phyloP scores from a whole-genome alignment of 1,140 invertebrate species.

The Trigoniulus corallinus region DNA sequence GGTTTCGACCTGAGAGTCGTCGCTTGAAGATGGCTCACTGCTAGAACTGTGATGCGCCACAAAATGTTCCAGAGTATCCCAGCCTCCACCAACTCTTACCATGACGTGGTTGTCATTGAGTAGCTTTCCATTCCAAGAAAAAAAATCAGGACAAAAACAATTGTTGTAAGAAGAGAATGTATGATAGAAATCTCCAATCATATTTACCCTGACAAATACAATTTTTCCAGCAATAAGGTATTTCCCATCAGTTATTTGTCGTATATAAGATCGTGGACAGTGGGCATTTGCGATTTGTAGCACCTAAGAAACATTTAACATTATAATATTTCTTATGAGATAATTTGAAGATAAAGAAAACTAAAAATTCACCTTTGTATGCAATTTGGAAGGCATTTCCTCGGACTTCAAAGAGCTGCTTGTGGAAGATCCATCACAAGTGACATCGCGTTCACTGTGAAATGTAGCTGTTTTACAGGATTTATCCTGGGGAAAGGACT shows the following conservation, averaged over 20 bases:
- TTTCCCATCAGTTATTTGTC: conserved; percentile 59
- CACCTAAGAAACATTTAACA: conserved; percentile 17
- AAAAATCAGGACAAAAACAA: background rate
- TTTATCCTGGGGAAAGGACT: no score
- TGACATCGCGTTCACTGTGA: no score
- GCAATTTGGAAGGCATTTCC: conserved; percentile 30
- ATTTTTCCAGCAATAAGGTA: conserved; percentile 65
- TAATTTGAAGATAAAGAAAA: no score
- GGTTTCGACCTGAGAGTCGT: no score
- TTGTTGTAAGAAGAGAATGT: background rate
- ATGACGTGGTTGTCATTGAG: conserved; percentile 76
- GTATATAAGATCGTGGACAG: conserved; percentile 38
- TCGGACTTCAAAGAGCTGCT: background rate
- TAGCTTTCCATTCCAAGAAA: conserved; percentile 42
- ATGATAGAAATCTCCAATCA: background rate
- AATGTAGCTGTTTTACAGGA: no score
- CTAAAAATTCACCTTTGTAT: conserved; percentile 36
- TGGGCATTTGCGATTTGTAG: conserved; percentile 22
- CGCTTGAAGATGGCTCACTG: no score
- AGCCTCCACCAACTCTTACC: conserved; percentile 80
- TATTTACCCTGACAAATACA: conserved; percentile 49
- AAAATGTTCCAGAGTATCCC: conserved; percentile 86
- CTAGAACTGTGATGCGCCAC: conserved; percentile 62
- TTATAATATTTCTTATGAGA: no score
- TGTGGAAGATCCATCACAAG: background rate